These are phyloP conservation scores for Patiria miniata DNA, from an alignment of 35 echinoderm and acorn worm species.

Conservation along the genomic window DNA sequence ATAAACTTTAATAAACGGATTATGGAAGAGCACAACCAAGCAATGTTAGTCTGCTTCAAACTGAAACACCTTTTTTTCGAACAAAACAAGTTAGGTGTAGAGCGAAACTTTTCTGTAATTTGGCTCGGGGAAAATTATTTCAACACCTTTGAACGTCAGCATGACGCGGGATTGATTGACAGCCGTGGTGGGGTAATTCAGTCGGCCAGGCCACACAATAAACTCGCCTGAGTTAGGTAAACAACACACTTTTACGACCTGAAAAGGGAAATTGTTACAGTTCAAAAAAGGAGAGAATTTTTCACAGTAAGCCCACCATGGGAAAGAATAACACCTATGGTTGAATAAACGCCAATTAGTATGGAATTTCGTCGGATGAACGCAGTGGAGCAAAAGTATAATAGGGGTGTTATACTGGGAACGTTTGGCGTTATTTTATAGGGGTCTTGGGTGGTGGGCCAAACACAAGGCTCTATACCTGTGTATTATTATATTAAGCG, in stretches of 20 bases:
- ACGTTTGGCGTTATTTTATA: too few species aligned
- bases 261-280: neutral
- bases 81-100: too few species aligned
- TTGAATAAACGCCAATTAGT: conserved; percentile 18
- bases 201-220: neutral
- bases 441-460: too few species aligned
- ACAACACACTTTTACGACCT: neutral
- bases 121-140: too few species aligned
- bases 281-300: neutral
- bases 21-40: too few species aligned
- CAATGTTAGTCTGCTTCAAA: too few species aligned
- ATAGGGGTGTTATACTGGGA: too few species aligned
- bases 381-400: neutral
- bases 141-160: neutral
- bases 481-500: too few species aligned
- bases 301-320: neutral
- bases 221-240: neutral
- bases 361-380: neutral
- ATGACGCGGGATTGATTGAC: neutral
- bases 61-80: too few species aligned
- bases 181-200: neutral
- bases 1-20: too few species aligned
- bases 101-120: too few species aligned
- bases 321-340: neutral
- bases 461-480: too few species aligned